Conservation (phyloP, 2,888 invertebrate species). For the Hypena proboscidalis region DNA sequence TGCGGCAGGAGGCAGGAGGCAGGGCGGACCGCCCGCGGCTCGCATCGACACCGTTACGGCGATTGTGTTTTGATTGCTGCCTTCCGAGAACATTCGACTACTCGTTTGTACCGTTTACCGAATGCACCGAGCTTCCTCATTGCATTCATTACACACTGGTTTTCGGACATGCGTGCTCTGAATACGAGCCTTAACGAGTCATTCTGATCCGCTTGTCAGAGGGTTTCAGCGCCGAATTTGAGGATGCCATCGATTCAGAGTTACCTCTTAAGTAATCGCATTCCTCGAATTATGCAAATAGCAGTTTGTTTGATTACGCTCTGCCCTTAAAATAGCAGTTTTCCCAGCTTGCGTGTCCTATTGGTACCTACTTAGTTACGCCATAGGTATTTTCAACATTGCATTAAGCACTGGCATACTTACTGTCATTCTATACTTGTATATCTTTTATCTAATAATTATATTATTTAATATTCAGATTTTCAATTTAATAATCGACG, state of each 20-base stretch:
- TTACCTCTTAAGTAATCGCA: conserved; percentile 13
- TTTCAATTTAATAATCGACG: too few relatives aligned
- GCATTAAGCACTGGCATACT: not conserved
- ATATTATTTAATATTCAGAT: too few relatives aligned
- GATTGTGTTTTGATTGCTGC: conserved; percentile 79
- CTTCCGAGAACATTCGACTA: conserved; percentile 75
- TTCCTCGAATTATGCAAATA: conserved; percentile 4
- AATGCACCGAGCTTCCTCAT: conserved; percentile 67
- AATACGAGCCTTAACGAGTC: conserved; percentile 38
- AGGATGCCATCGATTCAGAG: conserved; percentile 17
- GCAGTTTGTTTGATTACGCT: conserved; percentile 12
- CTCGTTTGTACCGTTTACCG: conserved; percentile 80
- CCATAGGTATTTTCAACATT: not conserved
- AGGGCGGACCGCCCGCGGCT: conserved; percentile 50
- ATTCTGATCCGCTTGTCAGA: conserved; percentile 13
- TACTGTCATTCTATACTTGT: not conserved
- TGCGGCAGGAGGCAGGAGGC: too few relatives aligned
- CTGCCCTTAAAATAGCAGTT: not conserved
- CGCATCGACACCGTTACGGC: conserved; percentile 71
- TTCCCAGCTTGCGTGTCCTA: not conserved
- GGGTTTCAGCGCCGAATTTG: conserved; percentile 20
- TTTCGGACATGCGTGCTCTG: conserved; percentile 60
- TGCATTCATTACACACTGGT: conserved; percentile 72
- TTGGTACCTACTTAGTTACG: too few relatives aligned
- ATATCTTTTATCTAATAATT: not conserved